phyloP scores from a whole-genome alignment of 1,140 invertebrate species.

The Spodoptera frugiperda region DNA sequence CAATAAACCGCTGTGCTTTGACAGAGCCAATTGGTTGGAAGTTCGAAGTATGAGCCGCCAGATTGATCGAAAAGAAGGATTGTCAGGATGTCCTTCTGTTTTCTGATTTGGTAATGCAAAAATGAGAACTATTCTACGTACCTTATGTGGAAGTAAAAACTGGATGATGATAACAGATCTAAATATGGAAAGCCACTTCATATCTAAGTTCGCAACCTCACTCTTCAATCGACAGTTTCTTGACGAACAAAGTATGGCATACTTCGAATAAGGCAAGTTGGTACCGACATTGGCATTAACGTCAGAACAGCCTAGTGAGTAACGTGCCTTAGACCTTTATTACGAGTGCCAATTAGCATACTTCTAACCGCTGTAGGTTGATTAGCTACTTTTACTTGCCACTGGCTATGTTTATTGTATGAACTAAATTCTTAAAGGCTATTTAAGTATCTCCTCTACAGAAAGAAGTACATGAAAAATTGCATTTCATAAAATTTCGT shows the following conservation, averaged over 20 bases:
- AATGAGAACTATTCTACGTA: no score
- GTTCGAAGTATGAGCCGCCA: background rate
- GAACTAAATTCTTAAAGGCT: background rate
- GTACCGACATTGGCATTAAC: constrained; percentile 3
- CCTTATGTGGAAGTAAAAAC: no score
- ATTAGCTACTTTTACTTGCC: constrained; percentile 36
- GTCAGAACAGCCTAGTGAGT: constrained; percentile 8
- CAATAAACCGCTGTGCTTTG: constrained; percentile 12
- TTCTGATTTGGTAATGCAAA: background rate
- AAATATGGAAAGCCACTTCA: no score
- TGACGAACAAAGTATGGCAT: background rate
- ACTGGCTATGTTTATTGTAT: constrained; percentile 1
- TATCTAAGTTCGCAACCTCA: background rate
- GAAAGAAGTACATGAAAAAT: background rate
- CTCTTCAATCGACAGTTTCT: background rate
- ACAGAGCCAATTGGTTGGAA: constrained; percentile 6
- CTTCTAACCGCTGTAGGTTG: constrained; percentile 23
- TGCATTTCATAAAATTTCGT: constrained; percentile 3
- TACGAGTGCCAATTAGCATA: constrained; percentile 31
- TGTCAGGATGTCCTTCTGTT: background rate
- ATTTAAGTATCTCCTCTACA: background rate
- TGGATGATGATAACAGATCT: no score
- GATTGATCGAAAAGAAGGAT: background rate
- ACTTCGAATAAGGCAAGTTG: background rate
- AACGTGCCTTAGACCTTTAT: constrained; percentile 32